A percentile compares a stretch with the other conserved stretches of the same genome.
phyloP scores from a whole-genome alignment of 2,888 invertebrate genomes.

The Ptychoptera albimana region DNA sequence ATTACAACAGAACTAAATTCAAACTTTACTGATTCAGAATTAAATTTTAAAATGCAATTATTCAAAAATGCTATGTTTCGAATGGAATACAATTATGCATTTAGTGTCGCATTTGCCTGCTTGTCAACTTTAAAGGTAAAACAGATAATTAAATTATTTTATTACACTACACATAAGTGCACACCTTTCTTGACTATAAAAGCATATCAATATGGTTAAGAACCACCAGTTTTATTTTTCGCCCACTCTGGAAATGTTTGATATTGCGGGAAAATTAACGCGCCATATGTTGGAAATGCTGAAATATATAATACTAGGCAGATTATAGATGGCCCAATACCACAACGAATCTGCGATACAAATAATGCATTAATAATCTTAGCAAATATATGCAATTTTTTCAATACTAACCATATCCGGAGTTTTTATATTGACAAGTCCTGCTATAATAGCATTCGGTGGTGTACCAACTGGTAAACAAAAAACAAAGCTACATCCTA shows the following conservation, averaged over 20 bases:
- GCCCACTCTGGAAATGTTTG: constrained; percentile 40
- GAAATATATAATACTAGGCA: constrained; percentile 48
- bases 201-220: too few relatives aligned
- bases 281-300: constrained; percentile 51
- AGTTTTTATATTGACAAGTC: constrained; percentile 38
- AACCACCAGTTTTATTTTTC: not conserved
- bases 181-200: too few relatives aligned
- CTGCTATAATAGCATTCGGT: constrained; percentile 76
- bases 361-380: constrained; percentile 9
- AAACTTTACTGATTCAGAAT: too few relatives aligned
- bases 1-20: too few relatives aligned
- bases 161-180: too few relatives aligned
- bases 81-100: too few relatives aligned
- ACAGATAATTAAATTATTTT: too few relatives aligned
- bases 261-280: constrained; percentile 38
- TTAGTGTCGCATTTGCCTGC: too few relatives aligned
- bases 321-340: constrained; percentile 51
- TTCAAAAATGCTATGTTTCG: too few relatives aligned
- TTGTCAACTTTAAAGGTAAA: too few relatives aligned
- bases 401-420: constrained; percentile 55
- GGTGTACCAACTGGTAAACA: constrained; percentile 82
- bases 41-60: too few relatives aligned
- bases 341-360: constrained; percentile 39
- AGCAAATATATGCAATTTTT: constrained; percentile 11
- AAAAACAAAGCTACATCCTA: constrained; percentile 72